Base-by-base conservation (phyloP, 2,797 vertebrate species). In the Anolis apletophallus region DNA sequence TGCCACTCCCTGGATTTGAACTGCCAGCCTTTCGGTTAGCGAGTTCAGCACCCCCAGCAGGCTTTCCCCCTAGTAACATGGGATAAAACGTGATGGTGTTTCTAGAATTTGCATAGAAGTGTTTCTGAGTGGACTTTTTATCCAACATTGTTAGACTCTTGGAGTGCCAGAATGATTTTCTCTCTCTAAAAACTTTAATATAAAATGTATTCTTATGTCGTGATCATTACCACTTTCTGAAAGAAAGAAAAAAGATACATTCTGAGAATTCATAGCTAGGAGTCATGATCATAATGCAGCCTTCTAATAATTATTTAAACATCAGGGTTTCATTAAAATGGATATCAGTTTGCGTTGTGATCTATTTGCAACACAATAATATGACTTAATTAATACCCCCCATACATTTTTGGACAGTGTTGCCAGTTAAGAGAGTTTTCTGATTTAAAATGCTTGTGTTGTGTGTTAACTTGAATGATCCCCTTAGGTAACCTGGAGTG, bases 401-500 rank as follows among this genome's bases (percentile, higher is more conserved):
- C 2, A 26, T 29, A 46, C 5, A 67, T 84, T 92, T 83, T 74
- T 0, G 5, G 61, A 73, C 54, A 68, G 10, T 0, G 6, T 4
- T 36, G 59, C 87, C 64, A 83, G 52, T 5, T 75, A 81, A 46
- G 19, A 68, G 2, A 6, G 12, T 34, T 32, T n/a, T 50, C 26
- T 81, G 86, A 32, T 81, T 84, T 79, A 54, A 17, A 89, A 82
- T 57, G 26, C 82, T 93, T 95, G 57, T 26, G 29, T 74, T 77
- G 19, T 83, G 57, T 79, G 69, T 55, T 90, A 86, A 77, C 85
- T 91, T 88, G 93, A 91, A 92, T 95, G 93, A 79, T 90, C 84
- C 90, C 94, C 87, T 72, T 32, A 91, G 87, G 74, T 1, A 81
- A 87, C 92, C 89, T 92, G 93, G 80, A 93, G 89, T 89, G 87